Evolutionary conservation across 2,888 invertebrate species (phyloP).

Genomic region (Nebria brevicollis): DNA sequence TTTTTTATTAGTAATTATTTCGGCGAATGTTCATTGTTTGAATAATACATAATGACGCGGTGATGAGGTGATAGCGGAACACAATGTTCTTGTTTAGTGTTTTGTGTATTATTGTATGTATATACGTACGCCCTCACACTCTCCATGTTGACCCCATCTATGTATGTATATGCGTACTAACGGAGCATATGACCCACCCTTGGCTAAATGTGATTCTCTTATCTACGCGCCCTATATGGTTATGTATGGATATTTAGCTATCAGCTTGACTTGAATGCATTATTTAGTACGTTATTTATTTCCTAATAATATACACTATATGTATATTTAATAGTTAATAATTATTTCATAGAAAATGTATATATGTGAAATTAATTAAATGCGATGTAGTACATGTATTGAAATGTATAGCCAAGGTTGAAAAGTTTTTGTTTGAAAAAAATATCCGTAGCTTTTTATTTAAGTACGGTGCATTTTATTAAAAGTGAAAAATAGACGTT

Average conservation of each 20-base stretch:
- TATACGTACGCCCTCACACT: neutral
- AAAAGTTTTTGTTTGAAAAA: neutral
- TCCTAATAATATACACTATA: too few species aligned
- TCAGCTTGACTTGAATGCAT: too few species aligned
- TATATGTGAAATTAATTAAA: too few species aligned
- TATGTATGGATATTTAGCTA: too few species aligned
- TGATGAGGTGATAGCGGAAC: neutral
- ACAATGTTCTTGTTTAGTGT: conserved; percentile 2
- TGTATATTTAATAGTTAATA: too few species aligned
- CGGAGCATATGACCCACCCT: too few species aligned
- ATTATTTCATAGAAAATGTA: too few species aligned
- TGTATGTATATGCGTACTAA: neutral
- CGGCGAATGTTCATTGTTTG: conserved; percentile 6
- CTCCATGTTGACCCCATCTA: neutral
- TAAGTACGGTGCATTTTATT: neutral
- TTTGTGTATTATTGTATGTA: neutral
- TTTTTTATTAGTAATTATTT: conserved; percentile 34
- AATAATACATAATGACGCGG: conserved; percentile 25
- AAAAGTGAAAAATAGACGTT: conserved; percentile 12
- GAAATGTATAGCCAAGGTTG: too few species aligned
- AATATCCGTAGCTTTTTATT: neutral
- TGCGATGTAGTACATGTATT: too few species aligned
- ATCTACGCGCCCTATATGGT: too few species aligned
- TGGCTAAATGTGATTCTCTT: too few species aligned
- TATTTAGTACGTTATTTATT: too few species aligned